These are phyloP conservation scores for Bagarius yarrelli DNA, from an alignment of 2,113 vertebrate genomes.

Conservation along the genomic window DNA sequence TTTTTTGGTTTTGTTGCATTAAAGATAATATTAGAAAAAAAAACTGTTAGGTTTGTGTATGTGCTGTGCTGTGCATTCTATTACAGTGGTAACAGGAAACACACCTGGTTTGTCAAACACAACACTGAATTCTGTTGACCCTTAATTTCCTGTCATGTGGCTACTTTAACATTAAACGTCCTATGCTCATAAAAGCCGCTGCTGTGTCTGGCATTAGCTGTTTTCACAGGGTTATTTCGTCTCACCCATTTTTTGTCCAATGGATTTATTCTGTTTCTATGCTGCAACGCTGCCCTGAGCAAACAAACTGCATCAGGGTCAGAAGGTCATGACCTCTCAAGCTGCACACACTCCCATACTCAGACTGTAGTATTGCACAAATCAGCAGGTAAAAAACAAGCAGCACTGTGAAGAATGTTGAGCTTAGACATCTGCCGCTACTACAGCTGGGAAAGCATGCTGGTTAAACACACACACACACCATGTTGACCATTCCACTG, in stretches of 20 bases:
- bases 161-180: too few species aligned
- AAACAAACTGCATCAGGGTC: conserved; percentile 37
- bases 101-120: not conserved
- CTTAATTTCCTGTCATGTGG: not conserved
- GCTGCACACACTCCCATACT: conserved; percentile 6
- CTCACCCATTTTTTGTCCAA: not conserved
- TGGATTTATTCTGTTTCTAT: conserved; percentile 3
- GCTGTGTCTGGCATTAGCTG: too few species aligned
- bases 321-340: conserved; percentile 28
- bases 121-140: not conserved
- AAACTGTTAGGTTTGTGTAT: too few species aligned
- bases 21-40: too few species aligned
- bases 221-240: not conserved
- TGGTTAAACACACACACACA: not conserved
- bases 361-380: conserved; percentile 21
- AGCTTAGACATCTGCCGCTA: conserved; percentile 5
- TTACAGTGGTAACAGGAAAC: not conserved
- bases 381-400: conserved; percentile 20
- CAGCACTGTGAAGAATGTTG: not conserved
- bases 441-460: not conserved
- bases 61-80: not conserved
- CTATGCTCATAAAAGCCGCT: too few species aligned
- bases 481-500: not conserved
- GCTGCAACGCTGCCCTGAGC: conserved; percentile 15
- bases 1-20: too few species aligned